phyloP scores from a whole-genome alignment of 2,113 vertebrate species.

The Bubo scandiacus region DNA sequence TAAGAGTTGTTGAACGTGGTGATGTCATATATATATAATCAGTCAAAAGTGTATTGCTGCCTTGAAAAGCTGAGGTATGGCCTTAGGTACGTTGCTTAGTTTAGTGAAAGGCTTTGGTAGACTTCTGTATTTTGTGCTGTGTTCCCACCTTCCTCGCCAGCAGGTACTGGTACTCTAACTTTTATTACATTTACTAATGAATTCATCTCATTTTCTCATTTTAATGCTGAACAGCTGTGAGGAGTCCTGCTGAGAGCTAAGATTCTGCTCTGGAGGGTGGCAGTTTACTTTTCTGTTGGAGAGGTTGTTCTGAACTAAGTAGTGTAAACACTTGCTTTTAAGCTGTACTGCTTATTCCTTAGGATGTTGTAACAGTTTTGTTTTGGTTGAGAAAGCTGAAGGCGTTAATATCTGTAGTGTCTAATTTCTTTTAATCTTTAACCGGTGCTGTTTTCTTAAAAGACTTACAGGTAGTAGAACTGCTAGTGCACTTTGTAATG shows the following conservation, averaged over 20 bases:
- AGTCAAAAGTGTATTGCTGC: background rate
- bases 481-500: conserved; percentile 30
- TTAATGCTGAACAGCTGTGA: conserved; percentile 66
- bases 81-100: background rate
- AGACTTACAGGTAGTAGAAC: background rate
- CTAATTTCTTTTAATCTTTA: conserved; percentile 31
- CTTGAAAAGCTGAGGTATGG: background rate
- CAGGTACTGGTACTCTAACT: conserved; percentile 7
- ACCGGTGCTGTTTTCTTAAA: conserved; percentile 1
- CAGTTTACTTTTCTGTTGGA: conserved; percentile 32
- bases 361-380: background rate
- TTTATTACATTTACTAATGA: conserved; percentile 13
- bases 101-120: background rate
- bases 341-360: background rate
- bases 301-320: conserved; percentile 36
- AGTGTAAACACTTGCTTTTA: conserved; percentile 10
- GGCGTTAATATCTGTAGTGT: background rate
- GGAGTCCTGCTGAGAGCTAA: conserved; percentile 32
- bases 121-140: background rate
- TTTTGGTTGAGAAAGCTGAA: background rate
- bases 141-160: background rate
- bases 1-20: background rate
- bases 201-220: conserved; percentile 18
- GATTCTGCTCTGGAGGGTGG: conserved; percentile 54
- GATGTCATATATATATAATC: background rate